Evolutionary conservation across 2,888 invertebrate species (phyloP).

Genomic region (Lycophotia porphyrea): DNA sequence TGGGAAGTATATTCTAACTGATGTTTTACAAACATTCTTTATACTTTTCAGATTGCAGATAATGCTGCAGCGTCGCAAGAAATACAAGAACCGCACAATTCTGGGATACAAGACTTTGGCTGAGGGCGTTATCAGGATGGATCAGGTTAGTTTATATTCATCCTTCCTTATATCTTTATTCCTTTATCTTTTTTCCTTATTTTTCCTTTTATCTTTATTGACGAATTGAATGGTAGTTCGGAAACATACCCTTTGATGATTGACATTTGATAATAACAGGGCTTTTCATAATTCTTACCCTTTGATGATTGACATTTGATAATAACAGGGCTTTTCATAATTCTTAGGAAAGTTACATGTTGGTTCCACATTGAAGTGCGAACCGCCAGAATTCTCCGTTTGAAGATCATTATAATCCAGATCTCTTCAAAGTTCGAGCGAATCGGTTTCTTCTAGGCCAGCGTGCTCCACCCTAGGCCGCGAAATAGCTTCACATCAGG

Average conservation of each 20-base stretch:
- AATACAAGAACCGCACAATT: constrained; percentile 99
- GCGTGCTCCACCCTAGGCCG: no score
- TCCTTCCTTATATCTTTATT: not conserved
- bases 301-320: not conserved
- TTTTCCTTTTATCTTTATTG: not conserved
- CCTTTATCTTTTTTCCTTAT: no score
- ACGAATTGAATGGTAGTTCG: no score
- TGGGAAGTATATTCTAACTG: not conserved
- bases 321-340: not conserved
- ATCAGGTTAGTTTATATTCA: constrained; percentile 91
- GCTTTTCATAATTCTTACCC: not conserved
- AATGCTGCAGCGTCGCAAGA: constrained; percentile 98
- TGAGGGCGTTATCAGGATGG: constrained; percentile 98
- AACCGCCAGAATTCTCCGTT: no score
- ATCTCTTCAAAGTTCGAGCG: no score
- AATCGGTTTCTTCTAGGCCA: no score
- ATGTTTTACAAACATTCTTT: not conserved
- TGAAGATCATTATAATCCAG: no score
- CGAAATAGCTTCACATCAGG: no score
- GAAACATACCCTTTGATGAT: not conserved
- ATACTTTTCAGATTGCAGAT: constrained; percentile 93
- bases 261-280: not conserved
- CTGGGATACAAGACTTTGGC: constrained; percentile 99
- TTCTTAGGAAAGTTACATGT: not conserved
- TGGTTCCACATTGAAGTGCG: no score